These are phyloP conservation scores for Caerostris extrusa DNA, from an alignment of 1,140 invertebrate species.

Conservation along the genomic window DNA sequence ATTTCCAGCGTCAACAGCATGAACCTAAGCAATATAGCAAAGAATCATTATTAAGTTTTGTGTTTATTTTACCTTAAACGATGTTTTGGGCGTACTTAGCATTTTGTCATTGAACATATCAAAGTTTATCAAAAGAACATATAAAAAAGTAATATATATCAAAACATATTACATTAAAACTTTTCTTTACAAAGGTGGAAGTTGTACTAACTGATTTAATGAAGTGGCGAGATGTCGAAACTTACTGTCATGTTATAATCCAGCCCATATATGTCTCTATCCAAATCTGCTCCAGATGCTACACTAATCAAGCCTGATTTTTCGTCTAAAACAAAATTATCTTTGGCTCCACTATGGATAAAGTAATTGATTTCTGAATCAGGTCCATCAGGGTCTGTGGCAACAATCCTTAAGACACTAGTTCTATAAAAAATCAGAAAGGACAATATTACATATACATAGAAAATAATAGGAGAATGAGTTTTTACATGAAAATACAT, in stretches of 20 bases:
- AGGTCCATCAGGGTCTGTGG: slow-evolving; percentile 87
- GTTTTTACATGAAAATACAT: too few relatives aligned
- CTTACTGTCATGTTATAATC: slow-evolving; percentile 69
- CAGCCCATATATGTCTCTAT: slow-evolving; percentile 69
- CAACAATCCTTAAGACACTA: slow-evolving; percentile 87
- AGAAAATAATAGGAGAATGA: too few relatives aligned
- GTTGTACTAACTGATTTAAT: too few relatives aligned
- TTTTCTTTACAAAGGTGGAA: not conserved
- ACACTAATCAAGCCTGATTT: slow-evolving; percentile 88
- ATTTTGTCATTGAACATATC: not conserved
- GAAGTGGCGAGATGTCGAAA: not conserved
- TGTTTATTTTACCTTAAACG: too few relatives aligned
- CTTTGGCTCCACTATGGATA: slow-evolving; percentile 88
- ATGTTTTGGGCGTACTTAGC: not conserved
- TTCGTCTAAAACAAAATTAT: slow-evolving; percentile 90
- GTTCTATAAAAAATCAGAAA: slow-evolving; percentile 82
- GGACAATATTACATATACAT: too few relatives aligned
- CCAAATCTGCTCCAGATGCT: slow-evolving; percentile 86
- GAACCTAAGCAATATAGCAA: slow-evolving; percentile 63
- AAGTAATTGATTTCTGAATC: slow-evolving; percentile 87
- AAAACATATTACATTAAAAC: not conserved
- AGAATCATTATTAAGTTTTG: too few relatives aligned
- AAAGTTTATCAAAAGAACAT: not conserved
- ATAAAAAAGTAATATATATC: too few relatives aligned
- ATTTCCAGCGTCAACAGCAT: slow-evolving; percentile 79